Percentiles rank a stretch among this genome's conserved stretches.
Conservation (phyloP, 2,113 vertebrate genomes). For the Stomatorhinus ivindoensis region DNA sequence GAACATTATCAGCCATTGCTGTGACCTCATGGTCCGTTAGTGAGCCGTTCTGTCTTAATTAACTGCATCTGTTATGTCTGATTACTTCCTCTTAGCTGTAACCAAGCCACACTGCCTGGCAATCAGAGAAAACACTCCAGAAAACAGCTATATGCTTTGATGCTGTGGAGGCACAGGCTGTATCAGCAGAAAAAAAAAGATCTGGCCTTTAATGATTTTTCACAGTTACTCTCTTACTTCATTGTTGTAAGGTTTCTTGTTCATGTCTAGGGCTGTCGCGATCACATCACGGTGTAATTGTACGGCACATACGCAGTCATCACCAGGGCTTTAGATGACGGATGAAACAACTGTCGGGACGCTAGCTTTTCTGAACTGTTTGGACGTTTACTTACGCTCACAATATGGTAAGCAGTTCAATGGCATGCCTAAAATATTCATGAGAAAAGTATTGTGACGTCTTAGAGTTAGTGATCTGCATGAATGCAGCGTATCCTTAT, state of each 20-base stretch:
- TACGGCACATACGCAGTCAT: too few species aligned
- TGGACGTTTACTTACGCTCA: too few species aligned
- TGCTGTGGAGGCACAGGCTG: not conserved
- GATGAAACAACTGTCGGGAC: too few species aligned
- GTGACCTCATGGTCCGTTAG: not conserved
- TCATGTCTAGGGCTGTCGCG: not conserved
- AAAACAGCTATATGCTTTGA: not conserved
- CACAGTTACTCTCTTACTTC: not conserved
- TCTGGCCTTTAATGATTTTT: not conserved
- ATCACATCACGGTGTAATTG: too few species aligned
- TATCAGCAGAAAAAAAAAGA: not conserved
- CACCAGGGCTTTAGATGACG: too few species aligned
- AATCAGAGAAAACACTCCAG: not conserved
- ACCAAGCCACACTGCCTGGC: not conserved
- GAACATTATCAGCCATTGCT: not conserved
- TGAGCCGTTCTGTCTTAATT: not conserved
- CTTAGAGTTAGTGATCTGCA: too few species aligned
- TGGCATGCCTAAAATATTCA: too few species aligned
- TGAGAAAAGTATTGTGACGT: too few species aligned
- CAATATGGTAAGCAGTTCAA: too few species aligned
- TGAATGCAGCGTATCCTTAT: too few species aligned
- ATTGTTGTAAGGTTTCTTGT: not conserved
- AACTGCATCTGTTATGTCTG: not conserved
- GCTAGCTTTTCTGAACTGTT: too few species aligned
- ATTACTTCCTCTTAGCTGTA: not conserved